Base-by-base conservation (phyloP, 2,888 invertebrate genomes). In the Camponotus fellah region DNA sequence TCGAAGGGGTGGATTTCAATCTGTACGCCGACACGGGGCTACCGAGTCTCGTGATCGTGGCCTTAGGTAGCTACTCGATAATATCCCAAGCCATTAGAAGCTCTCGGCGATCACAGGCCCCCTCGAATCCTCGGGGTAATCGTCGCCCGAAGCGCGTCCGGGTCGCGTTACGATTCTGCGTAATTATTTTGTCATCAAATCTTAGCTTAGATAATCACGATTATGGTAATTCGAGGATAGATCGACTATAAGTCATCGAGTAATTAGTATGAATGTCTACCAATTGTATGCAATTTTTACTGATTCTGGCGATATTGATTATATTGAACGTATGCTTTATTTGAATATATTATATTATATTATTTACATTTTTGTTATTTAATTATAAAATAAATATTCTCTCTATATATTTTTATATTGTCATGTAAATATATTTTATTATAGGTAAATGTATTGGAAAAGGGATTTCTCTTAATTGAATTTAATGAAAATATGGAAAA, bases 1-100 rank as follows among this genome's bases (percentile, higher is more conserved):
- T 81, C 87, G 85, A 89, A 89, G 79, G 88, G 90, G 90, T 89
- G 90, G 90, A 90, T 90, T 90, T 90, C 90, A 90, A 90, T 90
- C 90, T 89, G 88, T 89, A 87, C 85, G 84, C 83, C 79, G 82
- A 77, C 66, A 77, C 86, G 79, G 79, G 69, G 84, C 88, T 86
- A 90, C 90, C 82, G 81, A 82, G 69, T 76, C 85, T 69, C 82
- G 83, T 82, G 79, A 62, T 79, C 82, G 79, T 46, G 60, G 60
- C 32, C 56, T n/a, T 58, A 77, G 66, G 82, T 75, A 62, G 60
- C 75, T 74, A 77, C 76, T 49, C 40, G 76, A 81, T 81, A 62
- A 76, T 81, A 76, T 64, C n/a, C 81, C 6, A 46, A 17, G 46
- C 60, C 46, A 69, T 69, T 58, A 71, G 71, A 69, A 21, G n/a